Evolutionary conservation across 2,113 vertebrate genomes (phyloP), one percentile per base, ranked within the genome.

Genomic region (Rhinoptilus africanus): DNA sequence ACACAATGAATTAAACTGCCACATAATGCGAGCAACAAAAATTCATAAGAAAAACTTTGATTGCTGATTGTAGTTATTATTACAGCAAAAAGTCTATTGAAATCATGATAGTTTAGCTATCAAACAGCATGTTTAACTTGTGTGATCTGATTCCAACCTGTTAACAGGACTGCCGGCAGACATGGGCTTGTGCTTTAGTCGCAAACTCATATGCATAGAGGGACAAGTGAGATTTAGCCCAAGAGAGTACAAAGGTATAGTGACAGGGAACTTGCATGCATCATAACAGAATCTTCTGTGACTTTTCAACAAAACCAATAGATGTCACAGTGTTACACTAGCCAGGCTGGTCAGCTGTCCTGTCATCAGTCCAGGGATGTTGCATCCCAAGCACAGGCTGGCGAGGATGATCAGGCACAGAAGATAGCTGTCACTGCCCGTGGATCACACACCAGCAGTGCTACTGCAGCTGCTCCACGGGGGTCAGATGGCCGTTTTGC

Each of bases 1-100:
- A 89, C 93, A 96, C 97, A 97, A 97, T 96, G 97, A 96, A 97
- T 97, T 97, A 95, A 97, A 94, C 94, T 76, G 92, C 92, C 95
- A 95, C 75, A 89, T 79, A 97, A 96, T 78, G 75, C 88, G 72
- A 76, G 96, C 95, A 96, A 66, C 83, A 95, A 92, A 95, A 95
- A 94, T 59, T 59, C 87, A 97, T 96, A 95, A 45, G n/a, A 88
- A 94, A 95, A 95, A 94, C 96, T 93, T 91, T 91, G 89, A 93
- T 85, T 96, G 92, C 95, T 91, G 93, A 95, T 87, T 71, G 78
- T 93, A 90, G 91, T 93, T 84, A 27, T 83, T 91, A 37, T 82
- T 92, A 82, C 68, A 56, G 47, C 5, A n/a, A 28, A 80, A 85
- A 76, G 73, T 88, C 84, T 83, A 57, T n/a, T 96, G 95, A 80